Evolutionary conservation across 2,888 invertebrate genomes (phyloP), one percentile per base, ranked within the genome.

Genomic region (Tanytarsus gracilentus): DNA sequence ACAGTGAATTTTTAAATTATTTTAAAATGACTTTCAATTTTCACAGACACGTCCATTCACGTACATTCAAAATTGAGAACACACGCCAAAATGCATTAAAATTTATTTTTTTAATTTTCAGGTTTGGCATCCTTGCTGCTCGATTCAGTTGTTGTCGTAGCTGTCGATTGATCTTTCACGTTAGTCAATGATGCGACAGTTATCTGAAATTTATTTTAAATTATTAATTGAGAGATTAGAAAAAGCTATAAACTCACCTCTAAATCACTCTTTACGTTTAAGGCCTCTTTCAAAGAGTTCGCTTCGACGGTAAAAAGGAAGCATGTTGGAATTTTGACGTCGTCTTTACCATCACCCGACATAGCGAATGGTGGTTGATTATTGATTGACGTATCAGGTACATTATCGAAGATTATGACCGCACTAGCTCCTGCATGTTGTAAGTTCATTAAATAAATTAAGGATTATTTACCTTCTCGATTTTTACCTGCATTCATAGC

Each of bases 301-400:
- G 86, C 90, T 71, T 95, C 93, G 62, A 80, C 77, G 5, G 82
- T 79, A 71, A 90, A 96, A 59, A 96, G 78, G 71, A 96, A 96
- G 7, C 94, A 88, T n/a, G 92, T 81, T 0, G 95, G 93, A 68
- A 96, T 93, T 64, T 76, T 79, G 6, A 96, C 86, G 70, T 94
- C 89, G 65, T 88, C 85, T 2, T 76, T 80, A 1, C 92, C 93
- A 73, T 97, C 96, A 1, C 94, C 94, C 1, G 94, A 93, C 97
- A 98, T 97, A 4, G 94, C 93, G 75, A 98, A 98, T 76, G 94
- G 81, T 0, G 90, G 85, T 2, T 88, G 85, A 55, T 79, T 82
- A 27, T 82, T 80, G 44, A 85, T 81, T 59, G 86, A 85, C 30
- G 88, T 85, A 26, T 82, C 87, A 4, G 81, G 77, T 9, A 84